Conservation (phyloP, 2,113 vertebrate genomes). For the Shinisaurus crocodilurus region DNA sequence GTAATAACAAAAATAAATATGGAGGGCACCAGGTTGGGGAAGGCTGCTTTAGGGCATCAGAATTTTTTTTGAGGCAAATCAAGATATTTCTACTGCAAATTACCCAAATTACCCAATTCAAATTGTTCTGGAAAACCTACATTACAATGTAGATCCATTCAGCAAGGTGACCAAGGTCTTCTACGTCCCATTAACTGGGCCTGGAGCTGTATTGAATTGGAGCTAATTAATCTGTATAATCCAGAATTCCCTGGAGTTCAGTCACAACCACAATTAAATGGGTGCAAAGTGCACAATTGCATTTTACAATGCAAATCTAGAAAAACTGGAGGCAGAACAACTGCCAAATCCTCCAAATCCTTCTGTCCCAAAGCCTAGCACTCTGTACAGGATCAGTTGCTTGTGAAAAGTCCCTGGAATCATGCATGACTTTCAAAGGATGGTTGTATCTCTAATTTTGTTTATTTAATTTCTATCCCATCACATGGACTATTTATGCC, state of each 20-base stretch:
- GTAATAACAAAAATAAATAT: too few relatives aligned
- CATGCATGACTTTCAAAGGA: not conserved
- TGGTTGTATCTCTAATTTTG: not conserved
- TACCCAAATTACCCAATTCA: too few relatives aligned
- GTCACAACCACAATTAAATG: not conserved
- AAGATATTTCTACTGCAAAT: too few relatives aligned
- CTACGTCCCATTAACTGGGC: not conserved
- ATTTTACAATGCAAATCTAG: not conserved
- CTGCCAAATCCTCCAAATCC: not conserved
- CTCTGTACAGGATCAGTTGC: not conserved
- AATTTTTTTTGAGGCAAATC: too few relatives aligned
- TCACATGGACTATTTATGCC: not conserved
- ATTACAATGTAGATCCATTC: too few relatives aligned
- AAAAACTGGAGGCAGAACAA: not conserved
- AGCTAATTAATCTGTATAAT: not conserved
- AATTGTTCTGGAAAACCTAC: too few relatives aligned
- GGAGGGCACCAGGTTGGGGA: too few relatives aligned
- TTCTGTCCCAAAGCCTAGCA: not conserved
- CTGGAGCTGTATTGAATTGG: not conserved
- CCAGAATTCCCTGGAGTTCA: not conserved
- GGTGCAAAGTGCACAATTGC: not conserved
- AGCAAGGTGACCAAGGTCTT: not conserved
- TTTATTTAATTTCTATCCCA: not conserved
- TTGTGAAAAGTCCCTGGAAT: not conserved
- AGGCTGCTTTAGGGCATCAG: too few relatives aligned